These are phyloP conservation scores for Sebastes aleutianus DNA, from an alignment of 2,797 vertebrate species.

Conservation along the genomic window DNA sequence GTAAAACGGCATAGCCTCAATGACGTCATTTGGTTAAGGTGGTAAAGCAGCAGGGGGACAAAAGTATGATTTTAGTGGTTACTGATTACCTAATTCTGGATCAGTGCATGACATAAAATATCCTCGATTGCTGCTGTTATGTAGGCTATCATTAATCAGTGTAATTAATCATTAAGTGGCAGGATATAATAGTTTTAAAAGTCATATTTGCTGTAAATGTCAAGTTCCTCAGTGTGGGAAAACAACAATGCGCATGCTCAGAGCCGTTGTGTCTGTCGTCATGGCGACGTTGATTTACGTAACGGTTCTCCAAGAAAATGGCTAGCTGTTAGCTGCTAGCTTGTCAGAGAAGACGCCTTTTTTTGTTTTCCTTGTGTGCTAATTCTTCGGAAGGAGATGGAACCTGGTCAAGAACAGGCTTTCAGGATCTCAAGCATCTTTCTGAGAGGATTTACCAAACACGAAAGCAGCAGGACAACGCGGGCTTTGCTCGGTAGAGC, in stretches of 20 bases:
- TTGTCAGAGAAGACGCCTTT: neutral
- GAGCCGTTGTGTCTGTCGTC: neutral
- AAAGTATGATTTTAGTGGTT: neutral
- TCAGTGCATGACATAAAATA: neutral
- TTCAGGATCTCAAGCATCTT: neutral
- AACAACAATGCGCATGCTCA: neutral
- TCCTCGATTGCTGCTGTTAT: neutral
- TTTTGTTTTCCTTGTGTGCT: too few relatives aligned
- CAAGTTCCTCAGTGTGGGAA: neutral
- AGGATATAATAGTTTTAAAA: neutral
- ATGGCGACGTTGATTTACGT: too few relatives aligned
- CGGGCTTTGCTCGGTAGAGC: neutral
- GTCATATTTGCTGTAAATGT: neutral
- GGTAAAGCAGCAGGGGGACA: neutral
- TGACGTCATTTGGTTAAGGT: neutral
- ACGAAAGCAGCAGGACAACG: neutral
- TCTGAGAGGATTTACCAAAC: neutral
- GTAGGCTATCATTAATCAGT: neutral
- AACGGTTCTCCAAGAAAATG: too few relatives aligned
- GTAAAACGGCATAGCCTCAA: neutral
- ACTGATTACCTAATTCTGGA: neutral
- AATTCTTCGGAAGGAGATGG: too few relatives aligned
- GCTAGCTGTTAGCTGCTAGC: neutral
- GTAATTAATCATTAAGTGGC: neutral
- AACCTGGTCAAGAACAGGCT: neutral